Conservation (phyloP, 2,888 invertebrate genomes). For the Helicoverpa assulta region DNA sequence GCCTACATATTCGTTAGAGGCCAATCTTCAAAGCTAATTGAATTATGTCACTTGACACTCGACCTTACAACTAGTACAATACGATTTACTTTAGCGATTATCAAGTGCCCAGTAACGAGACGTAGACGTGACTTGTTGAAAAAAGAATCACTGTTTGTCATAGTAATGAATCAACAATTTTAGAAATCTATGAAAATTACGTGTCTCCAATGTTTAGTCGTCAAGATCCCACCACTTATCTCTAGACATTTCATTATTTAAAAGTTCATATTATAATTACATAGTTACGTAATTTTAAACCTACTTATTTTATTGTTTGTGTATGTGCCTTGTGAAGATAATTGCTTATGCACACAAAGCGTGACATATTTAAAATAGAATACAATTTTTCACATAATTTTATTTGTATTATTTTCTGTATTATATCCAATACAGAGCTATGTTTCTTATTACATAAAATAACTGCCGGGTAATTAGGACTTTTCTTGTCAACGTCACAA, state of each 20-base stretch:
- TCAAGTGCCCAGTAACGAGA: neutral
- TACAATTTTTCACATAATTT: constrained; percentile 17
- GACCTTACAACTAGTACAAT: neutral
- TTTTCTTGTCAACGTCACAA: too few species aligned
- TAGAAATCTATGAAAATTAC: constrained; percentile 24
- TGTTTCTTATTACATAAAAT: too few species aligned
- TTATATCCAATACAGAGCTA: neutral
- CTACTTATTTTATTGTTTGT: constrained; percentile 28
- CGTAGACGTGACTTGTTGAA: constrained; percentile 22
- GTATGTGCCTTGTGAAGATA: constrained; percentile 1
- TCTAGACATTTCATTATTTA: constrained; percentile 28
- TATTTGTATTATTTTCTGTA: neutral
- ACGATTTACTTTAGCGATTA: constrained; percentile 8
- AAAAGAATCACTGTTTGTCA: constrained; percentile 14
- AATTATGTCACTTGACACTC: constrained; percentile 20
- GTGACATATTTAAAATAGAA: constrained; percentile 15
- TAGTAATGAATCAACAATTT: constrained; percentile 27
- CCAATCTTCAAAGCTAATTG: constrained; percentile 25
- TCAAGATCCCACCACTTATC: constrained; percentile 55
- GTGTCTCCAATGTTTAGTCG: constrained; percentile 43
- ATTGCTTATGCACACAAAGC: constrained; percentile 18
- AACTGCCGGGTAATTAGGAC: too few species aligned
- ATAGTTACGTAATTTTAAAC: constrained; percentile 2
- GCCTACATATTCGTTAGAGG: constrained; percentile 26
- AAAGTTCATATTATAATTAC: constrained; percentile 11